phyloP scores from a whole-genome alignment of 2,888 invertebrate genomes.

The Lepidochrysops patricia region DNA sequence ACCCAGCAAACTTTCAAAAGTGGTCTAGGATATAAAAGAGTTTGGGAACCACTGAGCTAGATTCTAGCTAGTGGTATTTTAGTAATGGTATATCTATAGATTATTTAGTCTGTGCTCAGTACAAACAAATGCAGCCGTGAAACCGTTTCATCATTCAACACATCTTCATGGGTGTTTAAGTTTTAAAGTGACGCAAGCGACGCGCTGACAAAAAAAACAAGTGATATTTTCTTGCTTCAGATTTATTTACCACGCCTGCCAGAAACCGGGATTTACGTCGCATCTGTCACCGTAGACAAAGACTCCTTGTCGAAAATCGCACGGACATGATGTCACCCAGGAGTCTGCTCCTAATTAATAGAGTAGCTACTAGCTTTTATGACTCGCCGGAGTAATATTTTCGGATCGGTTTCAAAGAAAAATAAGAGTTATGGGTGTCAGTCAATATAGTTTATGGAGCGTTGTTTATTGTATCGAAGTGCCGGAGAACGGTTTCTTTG shows the following conservation, averaged over 20 bases:
- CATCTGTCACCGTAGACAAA: conserved; percentile 61
- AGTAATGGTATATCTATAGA: background rate
- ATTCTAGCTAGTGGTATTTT: background rate
- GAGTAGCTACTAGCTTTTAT: conserved; percentile 50
- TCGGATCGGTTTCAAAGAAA: conserved; percentile 51
- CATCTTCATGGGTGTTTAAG: conserved; percentile 36
- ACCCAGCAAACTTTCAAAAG: no score
- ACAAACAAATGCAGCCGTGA: conserved; percentile 59
- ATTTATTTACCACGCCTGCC: conserved; percentile 58
- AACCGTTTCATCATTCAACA: conserved; percentile 60
- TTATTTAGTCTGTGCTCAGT: conserved; percentile 38
- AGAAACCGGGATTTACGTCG: conserved; percentile 58
- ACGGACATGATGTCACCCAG: conserved; percentile 60
- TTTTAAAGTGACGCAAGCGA: conserved; percentile 32
- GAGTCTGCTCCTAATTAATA: conserved; percentile 52
- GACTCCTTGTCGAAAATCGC: conserved; percentile 53
- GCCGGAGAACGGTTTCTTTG: conserved; percentile 50
- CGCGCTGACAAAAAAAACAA: conserved; percentile 21
- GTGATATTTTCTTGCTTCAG: conserved; percentile 53
- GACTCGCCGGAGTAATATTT: conserved; percentile 40
- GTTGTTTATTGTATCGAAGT: conserved; percentile 56
- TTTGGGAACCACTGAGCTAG: no score
- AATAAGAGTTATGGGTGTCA: conserved; percentile 53
- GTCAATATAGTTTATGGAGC: conserved; percentile 44
- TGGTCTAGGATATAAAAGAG: no score